Conservation (phyloP, 1,140 invertebrate genomes). For the Orchesella cincta region DNA sequence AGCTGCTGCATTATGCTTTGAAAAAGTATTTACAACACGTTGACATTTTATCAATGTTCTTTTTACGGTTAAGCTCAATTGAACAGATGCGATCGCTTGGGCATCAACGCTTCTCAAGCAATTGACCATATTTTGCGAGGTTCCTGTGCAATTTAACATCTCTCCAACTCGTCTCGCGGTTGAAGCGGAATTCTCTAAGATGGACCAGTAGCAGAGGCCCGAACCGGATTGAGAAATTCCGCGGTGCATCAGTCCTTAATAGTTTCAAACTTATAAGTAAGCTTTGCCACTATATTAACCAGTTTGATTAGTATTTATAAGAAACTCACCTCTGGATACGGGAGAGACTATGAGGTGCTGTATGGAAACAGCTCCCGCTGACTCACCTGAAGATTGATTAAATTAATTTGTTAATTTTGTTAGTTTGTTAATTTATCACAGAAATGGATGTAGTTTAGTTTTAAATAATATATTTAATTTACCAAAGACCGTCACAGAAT, state of each 20-base stretch:
- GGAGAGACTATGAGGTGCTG: slow-evolving; percentile 48
- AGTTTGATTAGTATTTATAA: too few species aligned
- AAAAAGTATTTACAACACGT: not conserved
- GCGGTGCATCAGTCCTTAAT: slow-evolving; percentile 43
- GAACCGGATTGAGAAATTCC: slow-evolving; percentile 45
- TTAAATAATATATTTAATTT: not conserved
- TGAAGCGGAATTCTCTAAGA: slow-evolving; percentile 29
- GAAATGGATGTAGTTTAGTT: too few species aligned
- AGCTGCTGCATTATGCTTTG: not conserved
- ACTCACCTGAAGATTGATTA: slow-evolving; percentile 26
- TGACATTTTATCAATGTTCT: not conserved
- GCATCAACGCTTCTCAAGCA: slow-evolving; percentile 36
- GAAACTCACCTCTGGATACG: slow-evolving; percentile 40
- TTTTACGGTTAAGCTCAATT: slow-evolving; percentile 35
- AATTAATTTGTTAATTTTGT: too few species aligned
- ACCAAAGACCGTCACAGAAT: slow-evolving; percentile 31
- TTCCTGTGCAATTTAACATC: slow-evolving; percentile 28
- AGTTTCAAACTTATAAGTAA: too few species aligned
- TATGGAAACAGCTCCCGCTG: slow-evolving; percentile 43
- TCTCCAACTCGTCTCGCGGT: slow-evolving; percentile 15
- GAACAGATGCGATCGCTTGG: slow-evolving; percentile 4
- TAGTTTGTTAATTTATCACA: too few species aligned
- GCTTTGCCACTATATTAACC: too few species aligned
- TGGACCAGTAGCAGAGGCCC: slow-evolving; percentile 45
- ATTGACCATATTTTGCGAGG: slow-evolving; percentile 35